A percentile compares a stretch with the other conserved stretches of the same genome.
phyloP scores from a whole-genome alignment of 2,888 invertebrate genomes.

The Bruchidius siliquastri region DNA sequence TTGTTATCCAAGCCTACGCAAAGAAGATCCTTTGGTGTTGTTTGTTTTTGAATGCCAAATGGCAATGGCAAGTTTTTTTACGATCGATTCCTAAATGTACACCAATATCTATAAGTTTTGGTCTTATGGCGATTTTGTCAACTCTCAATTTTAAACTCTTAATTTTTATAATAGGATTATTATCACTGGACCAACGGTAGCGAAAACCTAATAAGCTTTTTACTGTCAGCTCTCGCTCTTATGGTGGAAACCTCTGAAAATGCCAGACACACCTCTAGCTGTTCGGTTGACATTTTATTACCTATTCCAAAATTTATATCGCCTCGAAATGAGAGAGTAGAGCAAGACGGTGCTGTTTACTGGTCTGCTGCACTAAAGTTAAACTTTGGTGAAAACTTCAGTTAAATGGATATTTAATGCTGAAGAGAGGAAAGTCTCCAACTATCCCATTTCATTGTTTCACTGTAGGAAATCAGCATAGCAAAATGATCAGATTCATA shows the following conservation, averaged over 20 bases:
- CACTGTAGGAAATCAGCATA: neutral
- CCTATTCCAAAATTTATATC: neutral
- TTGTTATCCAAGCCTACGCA: too few species aligned
- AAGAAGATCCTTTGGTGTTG: too few species aligned
- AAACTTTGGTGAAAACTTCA: neutral
- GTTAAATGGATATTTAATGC: neutral
- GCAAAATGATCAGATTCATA: neutral
- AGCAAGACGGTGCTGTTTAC: neutral
- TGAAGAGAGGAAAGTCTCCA: neutral
- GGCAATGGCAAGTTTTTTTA: too few species aligned
- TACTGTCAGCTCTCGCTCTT: neutral
- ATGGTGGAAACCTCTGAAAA: neutral
- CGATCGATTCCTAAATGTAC: too few species aligned
- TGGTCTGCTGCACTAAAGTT: neutral
- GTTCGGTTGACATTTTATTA: neutral
- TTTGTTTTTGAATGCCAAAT: too few species aligned
- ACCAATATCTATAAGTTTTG: too few species aligned
- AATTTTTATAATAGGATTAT: too few species aligned
- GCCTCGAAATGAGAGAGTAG: neutral
- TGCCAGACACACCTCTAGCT: neutral
- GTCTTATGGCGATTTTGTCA: too few species aligned
- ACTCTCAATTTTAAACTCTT: too few species aligned
- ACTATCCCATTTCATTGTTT: neutral
- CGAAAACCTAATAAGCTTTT: neutral
- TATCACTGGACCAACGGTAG: neutral